A percentile compares a stretch with the other conserved stretches of the same genome.
Evolutionary conservation across 2,797 vertebrate genomes (phyloP).

Genomic region (Silurus aristotelis): DNA sequence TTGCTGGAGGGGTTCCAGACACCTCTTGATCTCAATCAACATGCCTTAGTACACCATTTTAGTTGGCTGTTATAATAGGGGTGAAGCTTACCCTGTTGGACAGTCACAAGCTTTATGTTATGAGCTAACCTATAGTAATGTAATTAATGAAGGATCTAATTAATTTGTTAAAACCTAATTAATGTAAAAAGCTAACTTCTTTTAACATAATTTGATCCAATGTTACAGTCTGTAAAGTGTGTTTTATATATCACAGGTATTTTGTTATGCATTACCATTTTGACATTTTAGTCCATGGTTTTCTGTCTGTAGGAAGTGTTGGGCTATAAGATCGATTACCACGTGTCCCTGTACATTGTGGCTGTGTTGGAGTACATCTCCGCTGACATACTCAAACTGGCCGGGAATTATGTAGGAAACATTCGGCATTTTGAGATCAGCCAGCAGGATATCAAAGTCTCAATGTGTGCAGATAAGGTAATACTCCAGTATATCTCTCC

Average conservation of each 20-base stretch:
- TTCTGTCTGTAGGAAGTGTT: constrained; percentile 84
- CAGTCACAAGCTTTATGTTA: background rate
- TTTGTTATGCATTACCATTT: background rate
- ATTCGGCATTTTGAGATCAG: constrained; percentile 97
- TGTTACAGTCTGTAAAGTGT: background rate
- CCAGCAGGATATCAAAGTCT: constrained; percentile 98
- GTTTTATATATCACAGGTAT: background rate
- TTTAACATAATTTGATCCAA: background rate
- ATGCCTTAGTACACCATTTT: background rate
- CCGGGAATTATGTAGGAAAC: constrained; percentile 97
- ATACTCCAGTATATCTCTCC: background rate
- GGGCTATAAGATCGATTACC: constrained; percentile 96
- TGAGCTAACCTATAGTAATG: background rate
- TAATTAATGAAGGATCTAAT: too few relatives aligned
- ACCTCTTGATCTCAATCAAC: too few relatives aligned
- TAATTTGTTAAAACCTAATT: too few relatives aligned
- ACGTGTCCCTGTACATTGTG: constrained; percentile 94
- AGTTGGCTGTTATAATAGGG: background rate
- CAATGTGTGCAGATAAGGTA: constrained; percentile 99
- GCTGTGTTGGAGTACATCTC: constrained; percentile 98
- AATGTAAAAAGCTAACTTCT: too few relatives aligned
- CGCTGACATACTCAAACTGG: constrained; percentile 96
- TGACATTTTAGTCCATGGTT: background rate
- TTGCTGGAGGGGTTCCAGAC: too few relatives aligned
- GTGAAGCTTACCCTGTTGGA: background rate